Base-by-base conservation (phyloP, 2,888 invertebrate genomes). In the Catotricha subobsoleta region DNA sequence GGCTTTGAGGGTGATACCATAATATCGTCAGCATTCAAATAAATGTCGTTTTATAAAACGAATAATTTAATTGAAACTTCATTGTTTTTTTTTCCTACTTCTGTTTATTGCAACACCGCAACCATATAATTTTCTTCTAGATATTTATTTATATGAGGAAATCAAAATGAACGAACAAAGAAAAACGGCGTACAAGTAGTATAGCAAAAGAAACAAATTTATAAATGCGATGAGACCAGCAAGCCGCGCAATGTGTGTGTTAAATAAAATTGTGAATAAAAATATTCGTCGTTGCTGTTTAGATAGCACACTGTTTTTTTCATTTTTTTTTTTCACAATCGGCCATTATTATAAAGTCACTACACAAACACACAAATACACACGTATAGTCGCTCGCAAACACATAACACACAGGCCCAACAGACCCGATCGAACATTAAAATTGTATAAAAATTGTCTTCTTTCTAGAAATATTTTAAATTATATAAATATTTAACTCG, bases 1-100 rank as follows among this genome's bases (percentile, higher is more conserved):
- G 52, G 49, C 56, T 57, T 59, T 59, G 60, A 59, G 53, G 61
- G 58, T 50, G 60, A 58, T 60, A 59, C 59, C 60, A 60, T 60
- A 58, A 61, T 60, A 60, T 59, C 53, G 38, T 21, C 34, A 34
- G 21, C 34, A 34, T 34, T 34, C 34, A 34, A 34, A 34, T 10
- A 13, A 21, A 12, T 34, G 20, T 34, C 20, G n/a, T 34, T 21
- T 20, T 6, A 20, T n/a, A 20, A 34, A n/a, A 20, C 6, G n/a
- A 20, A 3, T 3, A 13, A 13, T 5, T 34, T n/a, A 34, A 10
- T 13, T 21, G 20, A 3, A 33, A 33, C 6, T 18, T 19, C 18
- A 33, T 18, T 33, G 12, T 33, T 18, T 33, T n/a, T n/a, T n/a
- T n/a, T n/a, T n/a, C n/a, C n/a, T n/a, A n/a, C n/a, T n/a, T n/a